These are phyloP conservation scores for Aselliscus stoliczkanus DNA, from an alignment of 2,797 vertebrate species.

Conservation along the genomic window DNA sequence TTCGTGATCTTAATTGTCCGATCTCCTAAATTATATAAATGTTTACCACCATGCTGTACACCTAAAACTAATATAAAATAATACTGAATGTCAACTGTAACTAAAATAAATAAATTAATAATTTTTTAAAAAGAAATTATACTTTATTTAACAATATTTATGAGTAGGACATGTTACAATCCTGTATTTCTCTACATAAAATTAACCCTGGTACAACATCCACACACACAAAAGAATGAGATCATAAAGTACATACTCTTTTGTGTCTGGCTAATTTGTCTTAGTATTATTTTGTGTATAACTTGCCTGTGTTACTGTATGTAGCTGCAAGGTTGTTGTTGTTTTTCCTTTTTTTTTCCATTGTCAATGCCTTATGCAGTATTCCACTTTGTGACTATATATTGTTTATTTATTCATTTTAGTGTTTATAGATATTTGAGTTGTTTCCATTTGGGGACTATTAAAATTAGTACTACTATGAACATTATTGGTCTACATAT, in stretches of 20 bases:
- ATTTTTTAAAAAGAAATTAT: too few species aligned
- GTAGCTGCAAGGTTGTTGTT: not conserved
- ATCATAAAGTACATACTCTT: not conserved
- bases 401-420: not conserved
- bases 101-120: too few species aligned
- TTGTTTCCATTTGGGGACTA: not conserved
- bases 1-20: too few species aligned
- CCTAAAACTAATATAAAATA: too few species aligned
- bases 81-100: too few species aligned
- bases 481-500: not conserved
- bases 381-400: not conserved
- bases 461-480: not conserved
- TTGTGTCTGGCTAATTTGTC: not conserved
- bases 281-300: not conserved
- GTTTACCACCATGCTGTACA: too few species aligned
- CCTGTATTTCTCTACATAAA: too few species aligned
- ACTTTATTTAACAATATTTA: too few species aligned
- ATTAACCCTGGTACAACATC: too few species aligned
- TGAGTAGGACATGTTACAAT: too few species aligned
- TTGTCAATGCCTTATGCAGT: not conserved
- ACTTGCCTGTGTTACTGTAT: not conserved
- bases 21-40: too few species aligned
- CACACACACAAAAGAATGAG: not conserved
- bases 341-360: not conserved
- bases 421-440: not conserved